Base-by-base conservation (phyloP, 2,797 vertebrate species). In the Karalla daura region DNA sequence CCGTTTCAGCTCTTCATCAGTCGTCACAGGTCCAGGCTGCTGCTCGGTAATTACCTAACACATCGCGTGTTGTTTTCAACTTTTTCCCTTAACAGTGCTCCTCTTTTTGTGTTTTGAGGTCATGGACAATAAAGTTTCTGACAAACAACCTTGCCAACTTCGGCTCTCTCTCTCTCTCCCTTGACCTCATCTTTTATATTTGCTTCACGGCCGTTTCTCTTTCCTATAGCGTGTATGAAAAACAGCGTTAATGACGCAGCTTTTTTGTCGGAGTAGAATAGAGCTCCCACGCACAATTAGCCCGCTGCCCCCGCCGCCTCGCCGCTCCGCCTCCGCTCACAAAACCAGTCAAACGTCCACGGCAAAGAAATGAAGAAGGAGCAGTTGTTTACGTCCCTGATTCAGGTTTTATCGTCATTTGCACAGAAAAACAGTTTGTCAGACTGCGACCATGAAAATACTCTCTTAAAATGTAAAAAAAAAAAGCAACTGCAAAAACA, bases 221-320 rank as follows among this genome's bases (percentile, higher is more conserved):
- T 52, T 24, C 5, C 43, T n/a, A n/a, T n/a, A n/a, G n/a, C n/a
- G n/a, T n/a, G n/a, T 52, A 58, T 64, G 27, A 55, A 80, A 71
- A 83, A 55, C 61, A 45, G 37, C 46, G 58, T 73, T 58, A 62
- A 51, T 44, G 49, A 70, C 49, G 33, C 28, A 28, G 25, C 61
- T 27, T n/a, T n/a, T n/a, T n/a, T n/a, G n/a, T n/a, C n/a, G n/a
- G 44, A 56, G 20, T 21, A 53, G 56, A 78, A 69, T 36, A 61
- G 24, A 45, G 60, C 47, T 73, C 63, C 63, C 63, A 72, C 72
- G 55, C 47, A 59, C 50, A 47, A 77, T 81, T 79, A 78, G 10
- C 64, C 45, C 46, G 0, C 53, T 67, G 30, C 54, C 63, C 68
- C 59, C 17, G 9, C n/a, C n/a, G 5, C 23, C 39, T 44, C 13